A percentile compares a stretch with the other conserved stretches of the same genome.
Evolutionary conservation across 1,140 invertebrate species (phyloP).

Genomic region (Penaeus vannamei): DNA sequence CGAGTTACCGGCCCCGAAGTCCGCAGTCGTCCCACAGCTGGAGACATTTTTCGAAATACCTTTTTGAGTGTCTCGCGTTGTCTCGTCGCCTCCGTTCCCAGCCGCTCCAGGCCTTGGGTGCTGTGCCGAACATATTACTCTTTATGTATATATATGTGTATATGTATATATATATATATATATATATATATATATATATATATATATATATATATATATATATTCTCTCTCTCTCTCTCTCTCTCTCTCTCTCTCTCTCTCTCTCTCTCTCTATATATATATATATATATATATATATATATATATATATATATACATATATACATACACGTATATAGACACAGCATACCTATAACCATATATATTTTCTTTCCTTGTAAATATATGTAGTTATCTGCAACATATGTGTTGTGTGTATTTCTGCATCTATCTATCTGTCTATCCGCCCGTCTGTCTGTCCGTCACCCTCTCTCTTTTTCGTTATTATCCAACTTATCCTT

Average conservation of each 20-base stretch:
- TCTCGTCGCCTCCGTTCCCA: too few species aligned
- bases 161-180: not conserved
- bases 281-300: slow-evolving; percentile 3
- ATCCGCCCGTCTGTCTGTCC: too few species aligned
- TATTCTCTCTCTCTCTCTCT: not conserved
- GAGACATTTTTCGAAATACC: too few species aligned
- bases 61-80: too few species aligned
- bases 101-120: too few species aligned
- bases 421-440: not conserved
- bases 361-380: not conserved
- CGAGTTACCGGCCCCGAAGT: too few species aligned
- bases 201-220: not conserved
- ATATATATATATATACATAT: slow-evolving; percentile 25
- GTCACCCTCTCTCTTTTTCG: too few species aligned
- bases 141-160: not conserved
- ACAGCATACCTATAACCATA: not conserved
- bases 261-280: not conserved
- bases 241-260: not conserved
- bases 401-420: not conserved
- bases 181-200: not conserved
- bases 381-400: not conserved
- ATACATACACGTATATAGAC: not conserved
- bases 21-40: too few species aligned
- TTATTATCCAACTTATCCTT: too few species aligned
- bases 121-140: too few species aligned